Evolutionary conservation across 2,113 vertebrate genomes (phyloP).

Genomic region (Lota lota): DNA sequence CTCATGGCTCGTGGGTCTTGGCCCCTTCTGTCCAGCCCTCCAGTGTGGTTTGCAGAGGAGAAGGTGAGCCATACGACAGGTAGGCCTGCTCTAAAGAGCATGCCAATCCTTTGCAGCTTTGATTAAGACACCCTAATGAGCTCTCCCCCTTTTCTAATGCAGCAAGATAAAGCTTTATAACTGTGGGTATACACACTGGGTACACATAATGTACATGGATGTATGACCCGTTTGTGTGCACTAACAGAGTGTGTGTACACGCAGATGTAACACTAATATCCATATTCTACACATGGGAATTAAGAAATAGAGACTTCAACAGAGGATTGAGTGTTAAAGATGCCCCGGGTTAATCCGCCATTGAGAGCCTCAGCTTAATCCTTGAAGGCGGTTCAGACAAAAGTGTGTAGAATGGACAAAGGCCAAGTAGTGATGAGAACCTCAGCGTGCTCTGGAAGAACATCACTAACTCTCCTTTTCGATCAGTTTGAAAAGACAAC

Average conservation of each 20-base stretch:
- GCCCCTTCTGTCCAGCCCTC: no score
- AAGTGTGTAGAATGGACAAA: background rate
- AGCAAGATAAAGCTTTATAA: constrained; percentile 20
- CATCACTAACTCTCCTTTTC: background rate
- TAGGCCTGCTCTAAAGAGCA: constrained; percentile 27
- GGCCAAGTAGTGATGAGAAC: background rate
- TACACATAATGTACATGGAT: background rate
- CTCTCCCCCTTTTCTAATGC: constrained; percentile 40
- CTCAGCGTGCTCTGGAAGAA: background rate
- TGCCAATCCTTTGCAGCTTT: constrained; percentile 41
- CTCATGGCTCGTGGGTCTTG: no score
- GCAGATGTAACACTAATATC: no score
- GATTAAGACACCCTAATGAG: constrained; percentile 58
- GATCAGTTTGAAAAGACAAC: background rate
- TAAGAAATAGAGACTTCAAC: no score
- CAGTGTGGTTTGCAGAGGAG: background rate
- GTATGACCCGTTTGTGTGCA: no score
- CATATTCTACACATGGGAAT: no score
- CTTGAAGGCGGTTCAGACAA: background rate
- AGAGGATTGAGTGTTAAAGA: background rate
- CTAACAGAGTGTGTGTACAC: no score
- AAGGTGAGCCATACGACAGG: constrained; percentile 9
- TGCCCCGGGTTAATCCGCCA: background rate
- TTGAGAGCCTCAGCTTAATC: background rate
- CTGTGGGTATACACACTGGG: background rate